Evolutionary conservation across 1,140 invertebrate species (phyloP), one percentile per base, ranked within the genome.

Genomic region (Cydia splendana): DNA sequence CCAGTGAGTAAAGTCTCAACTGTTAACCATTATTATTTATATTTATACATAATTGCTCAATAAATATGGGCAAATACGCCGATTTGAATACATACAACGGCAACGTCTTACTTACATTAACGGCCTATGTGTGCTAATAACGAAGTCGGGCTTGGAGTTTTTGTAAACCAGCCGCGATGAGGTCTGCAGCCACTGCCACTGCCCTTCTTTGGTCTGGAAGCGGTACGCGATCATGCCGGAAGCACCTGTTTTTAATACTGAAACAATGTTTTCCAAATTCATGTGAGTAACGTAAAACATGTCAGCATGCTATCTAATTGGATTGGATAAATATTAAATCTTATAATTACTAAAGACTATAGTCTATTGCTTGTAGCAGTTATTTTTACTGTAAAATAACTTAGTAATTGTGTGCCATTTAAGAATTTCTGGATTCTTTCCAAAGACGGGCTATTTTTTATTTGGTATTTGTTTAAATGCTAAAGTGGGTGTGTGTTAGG

Each of bases 81-180:
- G 13, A 15, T 15, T 48, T 15, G 7, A 12, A 48, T 15, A 48
- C 13, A 48, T 48, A 48, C 45, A 48, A 42, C 38, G 38, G 38
- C 38, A 42, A 42, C 9, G 38, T 24, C 6, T 12, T 65, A 45
- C 97, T 96, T 94, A 98, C 99, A 99, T 99, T 5, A 99, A 95
- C 71, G 99, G 98, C 80, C 98, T 95, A 94, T 99, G 99, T 45
- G 98, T 99, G 89, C 98, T 98, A 78, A 99, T 98, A 77, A 99
- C 98, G 92, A 99, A 99, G 91, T 99, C 99, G 2, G 99, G 98
- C 93, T 99, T 99, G 79, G 98, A 99, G 93, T 99, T 99, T 94
- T 99, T 99, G 94, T 99, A 99, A 45, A 99, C 98, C 69, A 99
- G 95, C 84, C 98, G 95, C 5, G 98, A 99, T 82, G 98, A 99